Evolutionary conservation across 2,888 invertebrate genomes (phyloP), one percentile per base, ranked within the genome.

Genomic region (Cetonia aurata): DNA sequence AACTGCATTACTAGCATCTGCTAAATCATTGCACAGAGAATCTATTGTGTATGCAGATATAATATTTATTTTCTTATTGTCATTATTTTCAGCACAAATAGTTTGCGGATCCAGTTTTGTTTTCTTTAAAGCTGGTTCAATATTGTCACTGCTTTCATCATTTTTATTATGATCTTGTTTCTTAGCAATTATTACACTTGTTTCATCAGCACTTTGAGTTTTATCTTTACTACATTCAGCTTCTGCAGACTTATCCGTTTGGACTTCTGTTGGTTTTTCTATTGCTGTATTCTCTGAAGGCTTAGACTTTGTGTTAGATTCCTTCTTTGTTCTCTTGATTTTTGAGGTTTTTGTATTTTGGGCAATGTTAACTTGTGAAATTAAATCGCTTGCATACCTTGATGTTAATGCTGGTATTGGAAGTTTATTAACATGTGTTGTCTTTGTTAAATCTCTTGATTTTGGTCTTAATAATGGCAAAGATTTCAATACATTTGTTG

Each of bases 401-500:
- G 83, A 82, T 6, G 81, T 80, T 57, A 84, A 76, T 0, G 84
- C 83, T 4, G 85, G 84, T 67, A 86, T 85, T 8, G 85, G 85
- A 19, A 85, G 81, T 77, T 84, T 85, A 77, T 84, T 85, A 6
- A 83, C 79, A 73, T 83, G 84, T 3, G 83, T 83, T 1, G 84
- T 83, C 73, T 76, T 78, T 1, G 84, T 84, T 15, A 81, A 65
- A 60, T 79, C 81, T n/a, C 66, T 52, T 12, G 10, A 53, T 70
- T 72, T 76, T 65, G 71, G 71, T 13, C 56, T 55, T 42, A 71
- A 57, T 46, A 46, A 19, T 12, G 62, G 69, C 25, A 71, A 69
- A 1, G 44, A 42, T 55, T 67, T 67, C 41, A 19, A 42, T 52
- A 55, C 46, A 62, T 53, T 57, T 10, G 70, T 69, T 48, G 72